Conservation (phyloP, 2,888 invertebrate genomes). For the Matsumyia berberina region DNA sequence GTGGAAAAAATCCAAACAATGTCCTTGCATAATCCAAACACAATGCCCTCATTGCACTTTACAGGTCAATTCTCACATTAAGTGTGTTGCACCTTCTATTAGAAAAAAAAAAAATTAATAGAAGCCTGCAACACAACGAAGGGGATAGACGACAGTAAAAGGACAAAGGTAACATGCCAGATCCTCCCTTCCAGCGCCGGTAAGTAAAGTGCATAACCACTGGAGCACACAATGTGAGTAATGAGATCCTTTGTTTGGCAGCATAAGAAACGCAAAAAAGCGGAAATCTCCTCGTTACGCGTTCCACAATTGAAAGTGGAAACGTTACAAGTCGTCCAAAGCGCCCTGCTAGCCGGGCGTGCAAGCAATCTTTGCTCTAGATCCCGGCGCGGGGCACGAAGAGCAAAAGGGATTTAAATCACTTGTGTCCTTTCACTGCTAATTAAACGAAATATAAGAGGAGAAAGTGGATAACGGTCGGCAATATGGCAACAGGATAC, state of each 20-base stretch:
- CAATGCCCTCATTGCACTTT: constrained; percentile 55
- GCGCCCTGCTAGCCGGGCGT: not conserved
- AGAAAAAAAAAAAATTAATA: constrained; percentile 24
- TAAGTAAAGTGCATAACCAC: no score
- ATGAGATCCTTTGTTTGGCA: constrained; percentile 60
- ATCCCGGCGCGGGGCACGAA: constrained; percentile 21
- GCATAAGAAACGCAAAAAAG: not conserved
- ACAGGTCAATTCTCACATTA: constrained; percentile 63
- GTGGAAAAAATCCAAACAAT: constrained; percentile 41
- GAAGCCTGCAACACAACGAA: constrained; percentile 2
- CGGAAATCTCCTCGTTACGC: constrained; percentile 52
- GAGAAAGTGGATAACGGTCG: constrained; percentile 7
- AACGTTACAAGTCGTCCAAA: constrained; percentile 45
- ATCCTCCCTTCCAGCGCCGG: no score
- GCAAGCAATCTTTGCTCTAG: constrained; percentile 34
- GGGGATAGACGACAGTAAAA: constrained; percentile 16
- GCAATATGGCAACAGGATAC: constrained; percentile 14
- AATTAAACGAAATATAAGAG: constrained; percentile 48
- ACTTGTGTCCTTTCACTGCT: constrained; percentile 40
- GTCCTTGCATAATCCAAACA: constrained; percentile 55
- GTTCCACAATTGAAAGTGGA: constrained; percentile 51
- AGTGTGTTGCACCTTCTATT: constrained; percentile 65
- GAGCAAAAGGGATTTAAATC: constrained; percentile 43
- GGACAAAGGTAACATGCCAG: constrained; percentile 54
- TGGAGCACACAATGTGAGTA: constrained; percentile 39